Evolutionary conservation across 2,113 vertebrate species (phyloP), one percentile per base, ranked within the genome.

Genomic region (Naja naja): DNA sequence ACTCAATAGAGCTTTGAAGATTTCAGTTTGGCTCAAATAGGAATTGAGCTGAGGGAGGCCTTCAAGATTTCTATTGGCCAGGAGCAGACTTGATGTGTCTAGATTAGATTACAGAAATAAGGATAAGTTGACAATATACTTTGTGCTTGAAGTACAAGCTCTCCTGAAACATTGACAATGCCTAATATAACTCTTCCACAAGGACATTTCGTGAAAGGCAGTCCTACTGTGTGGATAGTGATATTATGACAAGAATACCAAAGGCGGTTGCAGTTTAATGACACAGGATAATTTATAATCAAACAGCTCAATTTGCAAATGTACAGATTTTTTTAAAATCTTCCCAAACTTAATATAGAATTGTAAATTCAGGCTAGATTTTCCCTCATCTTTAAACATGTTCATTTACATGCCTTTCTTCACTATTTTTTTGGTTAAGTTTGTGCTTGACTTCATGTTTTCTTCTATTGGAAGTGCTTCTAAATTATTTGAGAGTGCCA

Each of bases 101-200:
- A 87, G 94, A 52, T 0, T 34, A 94, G 92, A 90, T 54, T 95
- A 93, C 95, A 95, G 90, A 90, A 6, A 5, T 60, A 7, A 81
- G 58, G 91, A 94, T 96, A 94, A 95, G 94, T 93, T 6, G 91
- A 94, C 94, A 90, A 30, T 94, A 95, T 91, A 11, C 23, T 92
- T 60, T 91, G 91, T 55, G 49, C 85, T 95, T 96, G 96, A 96
- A 96, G 95, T 98, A 97, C 96, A 97, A 96, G 94, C 0, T 0
- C 94, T 97, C 95, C 96, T 96, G 93, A 97, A 97, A 97, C 96
- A 96, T 96, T 95, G 92, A 94, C 60, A 25, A 96, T 93, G 91
- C 94, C 96, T 96, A 97, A 96, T 95, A 96, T 95, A 96, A 96
- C 94, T 96, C 92, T 18, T 3, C 3, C 1, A 94, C 94, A 94